A percentile compares a stretch with the other conserved stretches of the same genome.
Conservation (phyloP, 2,888 invertebrate genomes). For the Pachydiplax longipennis region DNA sequence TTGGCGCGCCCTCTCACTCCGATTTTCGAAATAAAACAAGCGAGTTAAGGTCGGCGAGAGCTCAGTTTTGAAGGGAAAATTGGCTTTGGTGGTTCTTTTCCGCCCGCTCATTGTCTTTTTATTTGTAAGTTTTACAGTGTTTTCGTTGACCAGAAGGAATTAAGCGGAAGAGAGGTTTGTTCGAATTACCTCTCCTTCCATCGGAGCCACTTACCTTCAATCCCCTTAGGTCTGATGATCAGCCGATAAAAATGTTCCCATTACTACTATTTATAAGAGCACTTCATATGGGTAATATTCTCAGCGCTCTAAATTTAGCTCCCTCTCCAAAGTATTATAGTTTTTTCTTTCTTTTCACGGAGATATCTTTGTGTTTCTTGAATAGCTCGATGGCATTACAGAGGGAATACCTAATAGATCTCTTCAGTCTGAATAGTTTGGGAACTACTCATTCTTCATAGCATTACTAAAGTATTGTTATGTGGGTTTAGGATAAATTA, state of each 20-base stretch:
- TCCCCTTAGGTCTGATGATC: background rate
- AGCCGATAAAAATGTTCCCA: background rate
- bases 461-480: too few relatives aligned
- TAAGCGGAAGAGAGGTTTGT: background rate
- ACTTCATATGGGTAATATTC: background rate
- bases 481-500: too few relatives aligned
- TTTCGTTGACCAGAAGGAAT: background rate
- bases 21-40: background rate
- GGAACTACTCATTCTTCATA: too few relatives aligned
- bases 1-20: background rate
- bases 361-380: too few relatives aligned
- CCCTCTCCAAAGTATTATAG: too few relatives aligned
- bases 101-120: background rate
- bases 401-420: too few relatives aligned
- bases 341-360: too few relatives aligned
- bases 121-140: background rate
- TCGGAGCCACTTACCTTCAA: background rate
- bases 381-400: too few relatives aligned
- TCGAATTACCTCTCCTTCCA: background rate
- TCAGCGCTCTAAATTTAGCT: too few relatives aligned
- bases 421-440: too few relatives aligned
- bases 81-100: background rate
- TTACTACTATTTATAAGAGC: background rate
- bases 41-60: background rate
- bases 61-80: background rate